These are phyloP conservation scores for Hemithea aestivaria DNA, from an alignment of 2,888 invertebrate genomes.

Conservation along the genomic window DNA sequence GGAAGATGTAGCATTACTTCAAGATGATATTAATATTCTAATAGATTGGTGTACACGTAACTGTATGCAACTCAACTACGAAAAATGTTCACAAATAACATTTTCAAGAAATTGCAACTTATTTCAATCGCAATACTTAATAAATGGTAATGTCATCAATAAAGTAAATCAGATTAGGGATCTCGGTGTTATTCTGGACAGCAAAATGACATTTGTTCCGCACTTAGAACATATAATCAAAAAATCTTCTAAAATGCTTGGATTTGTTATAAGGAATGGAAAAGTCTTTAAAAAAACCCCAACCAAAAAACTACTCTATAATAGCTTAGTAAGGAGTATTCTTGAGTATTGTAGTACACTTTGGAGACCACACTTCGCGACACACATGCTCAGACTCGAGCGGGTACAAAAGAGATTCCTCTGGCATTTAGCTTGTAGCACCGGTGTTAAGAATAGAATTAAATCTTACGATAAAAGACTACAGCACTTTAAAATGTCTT, in stretches of 20 bases:
- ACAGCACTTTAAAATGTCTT: too few relatives aligned
- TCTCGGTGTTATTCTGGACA: background rate
- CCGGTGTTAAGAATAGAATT: too few relatives aligned
- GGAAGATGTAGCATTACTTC: background rate
- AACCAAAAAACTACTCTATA: background rate
- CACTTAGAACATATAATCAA: background rate
- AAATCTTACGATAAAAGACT: too few relatives aligned
- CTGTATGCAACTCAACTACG: slow-evolving; percentile 1
- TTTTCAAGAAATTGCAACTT: background rate
- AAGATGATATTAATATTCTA: slow-evolving; percentile 1
- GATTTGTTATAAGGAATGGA: background rate
- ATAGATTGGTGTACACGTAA: slow-evolving; percentile 3
- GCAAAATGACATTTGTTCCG: background rate
- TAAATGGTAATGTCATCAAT: background rate
- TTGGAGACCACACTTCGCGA: background rate
- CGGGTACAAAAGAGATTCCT: too few relatives aligned
- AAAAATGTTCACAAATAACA: background rate
- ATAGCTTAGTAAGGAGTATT: background rate
- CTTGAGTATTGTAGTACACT: background rate
- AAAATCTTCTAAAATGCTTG: background rate
- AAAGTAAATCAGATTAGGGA: background rate
- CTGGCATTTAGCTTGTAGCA: too few relatives aligned
- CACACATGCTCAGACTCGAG: too few relatives aligned
- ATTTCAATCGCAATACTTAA: background rate
- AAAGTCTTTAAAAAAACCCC: background rate